A percentile compares a stretch with the other conserved stretches of the same genome.
Conservation (phyloP, 2,888 invertebrate species). For the Neria commutata region DNA sequence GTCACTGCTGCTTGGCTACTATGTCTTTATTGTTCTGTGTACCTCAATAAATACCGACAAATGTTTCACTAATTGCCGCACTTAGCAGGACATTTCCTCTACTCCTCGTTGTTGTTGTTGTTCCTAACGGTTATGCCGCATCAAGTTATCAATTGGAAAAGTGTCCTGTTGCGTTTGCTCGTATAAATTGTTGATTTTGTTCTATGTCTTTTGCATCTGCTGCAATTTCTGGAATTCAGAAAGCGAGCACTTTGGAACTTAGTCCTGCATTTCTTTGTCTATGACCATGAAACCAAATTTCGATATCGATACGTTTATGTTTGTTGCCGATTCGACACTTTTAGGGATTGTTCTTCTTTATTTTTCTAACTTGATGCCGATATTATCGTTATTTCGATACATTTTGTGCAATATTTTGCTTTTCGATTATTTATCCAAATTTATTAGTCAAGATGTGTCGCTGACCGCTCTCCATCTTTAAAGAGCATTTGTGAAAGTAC, state of each 20-base stretch:
- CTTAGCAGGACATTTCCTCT: conserved; percentile 35
- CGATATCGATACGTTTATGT: neutral
- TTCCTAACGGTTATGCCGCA: conserved; percentile 17
- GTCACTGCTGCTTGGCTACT: neutral
- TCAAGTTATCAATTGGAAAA: conserved; percentile 28
- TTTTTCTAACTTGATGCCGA: too few relatives aligned
- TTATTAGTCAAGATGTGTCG: neutral
- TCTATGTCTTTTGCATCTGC: neutral
- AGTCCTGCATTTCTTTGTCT: neutral
- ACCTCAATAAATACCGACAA: conserved; percentile 35
- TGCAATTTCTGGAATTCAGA: neutral
- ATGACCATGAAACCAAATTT: neutral
- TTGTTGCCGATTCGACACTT: too few relatives aligned
- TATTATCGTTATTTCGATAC: too few relatives aligned
- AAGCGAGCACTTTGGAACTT: neutral
- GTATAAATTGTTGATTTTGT: neutral
- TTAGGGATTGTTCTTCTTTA: too few relatives aligned
- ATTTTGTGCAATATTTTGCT: too few relatives aligned
- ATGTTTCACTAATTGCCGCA: conserved; percentile 37
- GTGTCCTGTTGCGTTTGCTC: conserved; percentile 36
- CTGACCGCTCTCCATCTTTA: neutral
- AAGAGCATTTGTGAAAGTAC: neutral
- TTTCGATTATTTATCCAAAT: too few relatives aligned
- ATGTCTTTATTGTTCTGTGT: neutral
- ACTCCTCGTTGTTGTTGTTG: neutral